Conservation (phyloP, 1,140 invertebrate species). For the Zophobas morio region DNA sequence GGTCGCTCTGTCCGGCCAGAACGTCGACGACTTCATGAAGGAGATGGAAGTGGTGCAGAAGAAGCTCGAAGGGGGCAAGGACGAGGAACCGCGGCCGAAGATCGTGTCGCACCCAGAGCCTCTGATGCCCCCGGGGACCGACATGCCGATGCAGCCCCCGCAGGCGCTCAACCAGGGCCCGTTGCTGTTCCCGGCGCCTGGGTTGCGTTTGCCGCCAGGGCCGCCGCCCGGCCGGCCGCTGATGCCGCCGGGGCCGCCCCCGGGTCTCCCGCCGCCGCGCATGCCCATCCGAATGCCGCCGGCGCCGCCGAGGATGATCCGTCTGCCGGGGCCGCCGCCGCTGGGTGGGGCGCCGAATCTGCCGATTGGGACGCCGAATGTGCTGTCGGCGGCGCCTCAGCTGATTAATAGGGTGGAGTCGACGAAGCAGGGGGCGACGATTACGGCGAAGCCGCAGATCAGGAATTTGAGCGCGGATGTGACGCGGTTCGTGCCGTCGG, state of each 20-base stretch:
- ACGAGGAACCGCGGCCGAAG: conserved; percentile 75
- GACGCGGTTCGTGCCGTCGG: conserved; percentile 94
- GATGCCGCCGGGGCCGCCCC: conserved; percentile 78
- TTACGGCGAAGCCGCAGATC: conserved; percentile 96
- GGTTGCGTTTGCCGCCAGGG: conserved; percentile 74
- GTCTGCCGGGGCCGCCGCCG: conserved; percentile 71
- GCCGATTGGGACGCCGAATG: conserved; percentile 73
- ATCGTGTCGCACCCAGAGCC: conserved; percentile 66
- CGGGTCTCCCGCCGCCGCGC: conserved; percentile 72
- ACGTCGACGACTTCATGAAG: conserved; percentile 93
- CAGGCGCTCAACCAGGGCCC: conserved; percentile 65
- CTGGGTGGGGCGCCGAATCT: conserved; percentile 45
- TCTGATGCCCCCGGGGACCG: conserved; percentile 61
- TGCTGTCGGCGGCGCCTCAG: conserved; percentile 87
- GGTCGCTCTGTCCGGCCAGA: conserved; percentile 88
- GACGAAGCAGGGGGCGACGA: conserved; percentile 79
- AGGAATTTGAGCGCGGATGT: conserved; percentile 95
- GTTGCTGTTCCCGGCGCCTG: conserved; percentile 69
- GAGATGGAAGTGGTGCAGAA: conserved; percentile 90
- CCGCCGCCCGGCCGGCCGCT: conserved; percentile 76
- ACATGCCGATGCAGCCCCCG: conserved; percentile 52
- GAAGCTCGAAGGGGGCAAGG: conserved; percentile 78
- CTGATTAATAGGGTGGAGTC: conserved; percentile 73
- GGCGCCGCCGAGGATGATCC: conserved; percentile 72
- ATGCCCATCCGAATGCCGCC: conserved; percentile 68